These are phyloP conservation scores for Gallinago solitaria DNA, from an alignment of 2,797 vertebrate species.

Conservation along the genomic window DNA sequence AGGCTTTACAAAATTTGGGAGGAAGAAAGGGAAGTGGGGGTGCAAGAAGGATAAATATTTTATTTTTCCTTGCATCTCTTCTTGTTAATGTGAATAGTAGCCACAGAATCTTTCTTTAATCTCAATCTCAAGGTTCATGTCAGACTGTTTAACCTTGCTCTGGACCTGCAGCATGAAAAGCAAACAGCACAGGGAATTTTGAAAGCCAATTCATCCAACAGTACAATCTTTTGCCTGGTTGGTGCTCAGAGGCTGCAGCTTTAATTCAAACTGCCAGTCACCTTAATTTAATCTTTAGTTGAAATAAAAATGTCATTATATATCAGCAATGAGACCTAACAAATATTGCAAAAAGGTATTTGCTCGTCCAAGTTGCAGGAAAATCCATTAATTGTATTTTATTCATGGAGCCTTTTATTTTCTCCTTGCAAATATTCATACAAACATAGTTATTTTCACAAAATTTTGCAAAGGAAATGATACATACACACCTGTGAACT, in stretches of 20 bases:
- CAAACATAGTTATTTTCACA: not conserved
- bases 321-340: not conserved
- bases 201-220: not conserved
- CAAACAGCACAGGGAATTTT: not conserved
- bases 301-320: not conserved
- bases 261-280: not conserved
- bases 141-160: not conserved
- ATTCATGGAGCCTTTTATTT: not conserved
- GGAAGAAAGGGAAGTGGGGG: not conserved
- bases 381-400: not conserved
- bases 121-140: not conserved
- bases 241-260: not conserved
- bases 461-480: not conserved
- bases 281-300: not conserved
- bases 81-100: not conserved
- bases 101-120: not conserved
- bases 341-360: not conserved
- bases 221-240: not conserved
- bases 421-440: not conserved
- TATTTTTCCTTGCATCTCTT: not conserved
- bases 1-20: not conserved
- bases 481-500: rapidly evolving
- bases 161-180: not conserved
- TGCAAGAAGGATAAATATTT: not conserved
- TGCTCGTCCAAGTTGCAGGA: not conserved